Conservation (phyloP, 1,140 invertebrate genomes). For the Cheumatopsyche charites region DNA sequence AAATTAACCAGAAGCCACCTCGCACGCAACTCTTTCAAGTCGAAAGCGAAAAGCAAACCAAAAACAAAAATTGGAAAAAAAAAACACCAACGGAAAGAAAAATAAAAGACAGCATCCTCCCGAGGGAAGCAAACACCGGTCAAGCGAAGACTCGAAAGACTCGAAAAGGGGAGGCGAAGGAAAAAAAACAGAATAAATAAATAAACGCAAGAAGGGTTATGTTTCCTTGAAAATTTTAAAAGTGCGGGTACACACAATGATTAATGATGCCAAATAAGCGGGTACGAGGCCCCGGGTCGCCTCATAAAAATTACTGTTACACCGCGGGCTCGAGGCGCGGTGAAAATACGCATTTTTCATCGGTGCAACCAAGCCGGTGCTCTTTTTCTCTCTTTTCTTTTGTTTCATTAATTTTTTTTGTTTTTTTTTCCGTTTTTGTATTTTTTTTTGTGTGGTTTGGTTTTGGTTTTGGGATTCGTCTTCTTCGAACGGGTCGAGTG, state of each 20-base stretch:
- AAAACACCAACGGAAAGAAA: no score
- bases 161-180: background rate
- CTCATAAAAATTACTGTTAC: constrained; percentile 33
- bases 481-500: no score
- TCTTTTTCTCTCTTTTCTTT: background rate
- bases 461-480: no score
- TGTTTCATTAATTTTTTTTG: background rate
- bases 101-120: constrained; percentile 9
- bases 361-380: background rate
- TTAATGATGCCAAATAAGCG: constrained; percentile 47
- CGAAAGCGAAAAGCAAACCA: no score
- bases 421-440: background rate
- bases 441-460: no score
- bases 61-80: no score
- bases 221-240: constrained; percentile 43
- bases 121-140: no score
- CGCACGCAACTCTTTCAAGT: constrained; percentile 2
- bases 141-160: background rate
- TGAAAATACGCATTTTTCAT: constrained; percentile 26
- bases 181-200: background rate
- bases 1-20: constrained; percentile 5
- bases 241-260: constrained; percentile 41
- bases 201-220: constrained; percentile 42
- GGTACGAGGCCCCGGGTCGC: constrained; percentile 28
- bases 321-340: constrained; percentile 8